Conservation (phyloP, 2,888 invertebrate species). For the Orthosia gracilis region DNA sequence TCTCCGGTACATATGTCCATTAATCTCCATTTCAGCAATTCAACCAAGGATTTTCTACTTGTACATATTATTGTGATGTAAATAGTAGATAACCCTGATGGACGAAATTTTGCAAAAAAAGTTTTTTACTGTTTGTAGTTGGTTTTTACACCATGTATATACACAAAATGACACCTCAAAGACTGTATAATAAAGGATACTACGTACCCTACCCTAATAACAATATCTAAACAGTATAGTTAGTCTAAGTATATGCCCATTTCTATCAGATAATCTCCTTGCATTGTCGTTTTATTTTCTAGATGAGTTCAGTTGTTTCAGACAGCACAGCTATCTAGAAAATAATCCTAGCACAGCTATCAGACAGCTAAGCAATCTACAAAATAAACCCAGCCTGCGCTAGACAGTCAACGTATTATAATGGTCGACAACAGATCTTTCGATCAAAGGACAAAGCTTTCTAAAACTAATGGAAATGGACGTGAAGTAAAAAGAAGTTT, state of each 20-base stretch:
- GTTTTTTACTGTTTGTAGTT: no score
- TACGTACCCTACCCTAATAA: background rate
- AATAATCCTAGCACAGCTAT: conserved; percentile 6
- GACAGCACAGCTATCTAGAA: conserved; percentile 14
- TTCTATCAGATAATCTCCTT: background rate
- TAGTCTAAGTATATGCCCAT: background rate
- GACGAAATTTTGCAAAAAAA: background rate
- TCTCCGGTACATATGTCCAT: no score
- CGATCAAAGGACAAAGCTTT: conserved; percentile 9
- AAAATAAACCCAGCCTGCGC: conserved; percentile 10
- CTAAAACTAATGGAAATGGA: background rate
- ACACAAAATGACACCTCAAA: background rate
- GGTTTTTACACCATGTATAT: no score
- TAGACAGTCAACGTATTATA: conserved; percentile 43
- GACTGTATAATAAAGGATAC: background rate
- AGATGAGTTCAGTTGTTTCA: conserved; percentile 13
- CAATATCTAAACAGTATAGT: no score
- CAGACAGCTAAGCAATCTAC: conserved; percentile 4
- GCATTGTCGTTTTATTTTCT: conserved; percentile 32
- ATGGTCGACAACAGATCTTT: conserved; percentile 19
- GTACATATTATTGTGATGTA: background rate
- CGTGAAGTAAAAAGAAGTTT: background rate
- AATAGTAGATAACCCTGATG: background rate
- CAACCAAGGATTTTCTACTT: no score
- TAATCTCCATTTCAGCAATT: no score